phyloP scores from a whole-genome alignment of 2,113 vertebrate species.

The Ceratotherium simum region DNA sequence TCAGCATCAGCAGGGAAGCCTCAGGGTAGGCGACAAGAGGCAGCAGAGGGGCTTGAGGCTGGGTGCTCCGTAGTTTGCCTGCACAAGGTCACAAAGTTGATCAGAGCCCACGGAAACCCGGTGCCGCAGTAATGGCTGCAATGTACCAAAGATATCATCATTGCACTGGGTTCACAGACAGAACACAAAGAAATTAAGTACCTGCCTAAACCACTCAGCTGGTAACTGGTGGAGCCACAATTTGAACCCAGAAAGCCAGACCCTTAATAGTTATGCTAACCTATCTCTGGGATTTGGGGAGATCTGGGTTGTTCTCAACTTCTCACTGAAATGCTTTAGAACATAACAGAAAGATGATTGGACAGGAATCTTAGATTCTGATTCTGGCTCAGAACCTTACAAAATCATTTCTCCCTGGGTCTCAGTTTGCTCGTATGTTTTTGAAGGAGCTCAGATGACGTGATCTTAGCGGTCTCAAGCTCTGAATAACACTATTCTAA shows the following conservation, averaged over 20 bases:
- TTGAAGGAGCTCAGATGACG: background rate
- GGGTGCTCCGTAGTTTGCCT: background rate
- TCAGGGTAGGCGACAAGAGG: background rate
- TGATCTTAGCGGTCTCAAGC: background rate
- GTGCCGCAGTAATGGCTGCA: background rate
- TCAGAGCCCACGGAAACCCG: background rate
- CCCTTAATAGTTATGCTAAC: background rate
- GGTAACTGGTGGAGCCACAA: background rate
- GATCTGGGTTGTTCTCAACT: background rate
- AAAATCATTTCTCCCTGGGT: background rate
- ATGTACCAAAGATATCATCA: background rate
- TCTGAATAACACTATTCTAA: background rate
- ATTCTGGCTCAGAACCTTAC: background rate
- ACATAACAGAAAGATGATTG: background rate
- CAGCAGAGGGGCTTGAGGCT: background rate
- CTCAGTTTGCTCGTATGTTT: background rate
- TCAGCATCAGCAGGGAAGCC: background rate
- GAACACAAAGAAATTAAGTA: background rate
- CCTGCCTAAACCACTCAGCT: background rate
- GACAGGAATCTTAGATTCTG: background rate
- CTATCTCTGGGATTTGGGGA: background rate
- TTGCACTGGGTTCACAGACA: background rate
- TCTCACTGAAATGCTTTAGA: constrained; percentile 39
- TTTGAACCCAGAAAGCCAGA: background rate
- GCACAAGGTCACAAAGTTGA: background rate